Conservation (phyloP, 2,888 invertebrate species). For the Hyalella azteca region DNA sequence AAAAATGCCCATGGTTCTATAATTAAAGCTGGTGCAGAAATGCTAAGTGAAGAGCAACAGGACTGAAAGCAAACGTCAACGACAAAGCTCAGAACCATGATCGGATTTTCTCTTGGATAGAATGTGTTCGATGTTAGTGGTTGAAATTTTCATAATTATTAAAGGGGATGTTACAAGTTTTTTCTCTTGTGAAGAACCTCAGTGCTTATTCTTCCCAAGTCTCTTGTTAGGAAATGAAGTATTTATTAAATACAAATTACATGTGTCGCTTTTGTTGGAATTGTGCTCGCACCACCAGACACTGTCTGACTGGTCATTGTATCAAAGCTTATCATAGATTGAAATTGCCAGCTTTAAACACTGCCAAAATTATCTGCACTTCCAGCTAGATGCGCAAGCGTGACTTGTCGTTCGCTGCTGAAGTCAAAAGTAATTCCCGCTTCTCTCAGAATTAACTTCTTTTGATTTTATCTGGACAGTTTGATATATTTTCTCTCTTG, state of each 20-base stretch:
- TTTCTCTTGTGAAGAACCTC: no score
- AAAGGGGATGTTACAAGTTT: no score
- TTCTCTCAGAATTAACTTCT: neutral
- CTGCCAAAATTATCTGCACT: conserved; percentile 10
- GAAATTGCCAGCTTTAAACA: conserved; percentile 16
- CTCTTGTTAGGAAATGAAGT: neutral
- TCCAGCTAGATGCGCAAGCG: neutral
- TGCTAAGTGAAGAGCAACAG: no score
- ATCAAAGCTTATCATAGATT: neutral
- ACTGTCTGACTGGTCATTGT: neutral
- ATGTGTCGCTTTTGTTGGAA: neutral
- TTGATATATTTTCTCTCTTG: conserved; percentile 20
- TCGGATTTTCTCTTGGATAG: no score
- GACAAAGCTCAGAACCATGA: no score
- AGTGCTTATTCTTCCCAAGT: neutral
- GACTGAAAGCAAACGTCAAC: no score
- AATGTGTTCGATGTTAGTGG: no score
- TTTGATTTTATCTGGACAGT: neutral
- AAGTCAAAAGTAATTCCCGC: neutral
- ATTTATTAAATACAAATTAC: conserved; percentile 3
- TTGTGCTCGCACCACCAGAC: neutral
- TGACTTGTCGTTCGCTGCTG: neutral
- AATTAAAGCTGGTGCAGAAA: no score
- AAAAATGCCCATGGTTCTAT: no score
- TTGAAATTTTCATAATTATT: no score